Evolutionary conservation across 2,888 invertebrate genomes (phyloP), one percentile per base, ranked within the genome.

Genomic region (Callimorpha dominula): DNA sequence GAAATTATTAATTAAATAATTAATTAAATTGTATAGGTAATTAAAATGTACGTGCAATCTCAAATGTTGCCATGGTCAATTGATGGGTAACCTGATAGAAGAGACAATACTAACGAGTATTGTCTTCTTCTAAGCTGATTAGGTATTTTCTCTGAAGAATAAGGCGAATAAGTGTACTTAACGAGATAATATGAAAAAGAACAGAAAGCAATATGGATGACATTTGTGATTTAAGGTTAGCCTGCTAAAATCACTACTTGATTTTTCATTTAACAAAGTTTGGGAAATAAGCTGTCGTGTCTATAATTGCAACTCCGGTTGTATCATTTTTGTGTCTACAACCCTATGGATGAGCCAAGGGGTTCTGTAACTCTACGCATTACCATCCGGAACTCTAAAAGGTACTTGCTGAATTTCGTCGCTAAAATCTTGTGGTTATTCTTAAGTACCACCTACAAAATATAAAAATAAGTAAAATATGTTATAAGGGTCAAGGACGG

Each of bases 391-490:
- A 31, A 31, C 15, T 50, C 14, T 14, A 50, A 50, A 50, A 6
- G 6, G 3, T 52, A 17, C n/a, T 54, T 17, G 7, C 0, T 17
- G 8, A 20, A 0, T 57, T 57, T 57, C 4, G n/a, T 12, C 0
- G 57, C 6, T 20, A 57, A 57, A 20, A 20, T 57, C 20, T 57
- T 57, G 20, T 57, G 31, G 31, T 31, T n/a, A n/a, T n/a, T n/a
- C n/a, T n/a, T n/a, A n/a, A n/a, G n/a, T n/a, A n/a, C n/a, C n/a
- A n/a, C 40, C 12, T 40, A 52, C 46, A 46, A 67, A n/a, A 31
- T 31, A 31, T 31, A 31, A 31, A 31, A 31, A 31, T 43, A 57
- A 65, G 52, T 75, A 75, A 73, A 68, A 64, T 72, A 60, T 70
- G 70, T 75, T 63, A 46, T 46, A n/a, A n/a, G n/a, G n/a, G n/a